phyloP scores from a whole-genome alignment of 64 coral and sea anemone genomes.

The Montipora cactus region DNA sequence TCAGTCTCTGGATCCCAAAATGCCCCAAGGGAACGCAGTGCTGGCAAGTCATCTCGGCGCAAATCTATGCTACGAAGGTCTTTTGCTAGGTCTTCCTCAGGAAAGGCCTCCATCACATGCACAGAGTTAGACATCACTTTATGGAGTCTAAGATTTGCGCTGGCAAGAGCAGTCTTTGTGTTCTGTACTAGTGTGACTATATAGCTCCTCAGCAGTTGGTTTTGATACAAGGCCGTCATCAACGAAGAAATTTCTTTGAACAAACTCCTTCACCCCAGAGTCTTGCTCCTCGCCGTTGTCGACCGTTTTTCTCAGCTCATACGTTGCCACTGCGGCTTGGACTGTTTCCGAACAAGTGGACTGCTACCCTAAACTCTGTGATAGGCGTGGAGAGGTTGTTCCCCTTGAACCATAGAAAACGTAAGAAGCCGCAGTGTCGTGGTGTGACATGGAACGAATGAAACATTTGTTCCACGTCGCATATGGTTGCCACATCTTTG shows the following conservation, averaged over 20 bases:
- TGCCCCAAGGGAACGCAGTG: slow-evolving; percentile 22
- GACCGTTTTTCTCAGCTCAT: neutral
- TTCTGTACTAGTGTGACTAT: neutral
- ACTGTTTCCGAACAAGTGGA: slow-evolving; percentile 43
- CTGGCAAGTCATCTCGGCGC: neutral
- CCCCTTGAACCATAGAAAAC: slow-evolving; percentile 1
- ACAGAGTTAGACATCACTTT: slow-evolving; percentile 49
- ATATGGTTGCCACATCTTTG: too few species aligned
- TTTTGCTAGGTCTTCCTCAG: slow-evolving; percentile 23
- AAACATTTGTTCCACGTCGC: too few species aligned
- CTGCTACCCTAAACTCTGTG: neutral
- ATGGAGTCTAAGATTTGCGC: slow-evolving; percentile 40
- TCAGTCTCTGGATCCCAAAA: slow-evolving; percentile 30
- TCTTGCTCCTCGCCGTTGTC: slow-evolving; percentile 43
- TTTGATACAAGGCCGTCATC: slow-evolving; percentile 23
- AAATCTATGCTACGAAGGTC: slow-evolving; percentile 28
- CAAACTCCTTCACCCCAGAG: neutral
- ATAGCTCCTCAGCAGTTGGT: slow-evolving; percentile 1
- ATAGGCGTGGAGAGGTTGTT: neutral
- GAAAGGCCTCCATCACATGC: slow-evolving; percentile 38
- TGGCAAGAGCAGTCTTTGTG: slow-evolving; percentile 19
- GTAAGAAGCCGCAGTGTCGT: too few species aligned
- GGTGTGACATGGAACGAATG: too few species aligned
- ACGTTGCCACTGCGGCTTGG: slow-evolving; percentile 54
- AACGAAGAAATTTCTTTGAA: slow-evolving; percentile 40